phyloP scores from a whole-genome alignment of 1,140 invertebrate genomes.

The Ooceraea biroi region DNA sequence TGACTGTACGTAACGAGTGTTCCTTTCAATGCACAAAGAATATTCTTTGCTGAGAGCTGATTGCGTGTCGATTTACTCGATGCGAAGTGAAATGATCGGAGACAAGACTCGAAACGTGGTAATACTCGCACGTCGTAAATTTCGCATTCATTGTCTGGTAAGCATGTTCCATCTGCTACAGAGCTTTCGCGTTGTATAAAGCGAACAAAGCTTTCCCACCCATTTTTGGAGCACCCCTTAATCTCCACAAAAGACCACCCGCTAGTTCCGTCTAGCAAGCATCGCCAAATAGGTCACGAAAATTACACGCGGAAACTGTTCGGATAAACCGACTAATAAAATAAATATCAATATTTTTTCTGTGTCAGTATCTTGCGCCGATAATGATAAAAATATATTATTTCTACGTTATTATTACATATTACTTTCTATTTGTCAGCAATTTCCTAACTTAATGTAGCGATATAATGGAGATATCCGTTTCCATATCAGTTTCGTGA shows the following conservation, averaged over 20 bases:
- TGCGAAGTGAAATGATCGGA: constrained; percentile 6
- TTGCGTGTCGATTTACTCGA: not conserved
- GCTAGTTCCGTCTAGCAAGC: not conserved
- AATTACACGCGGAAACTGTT: not conserved
- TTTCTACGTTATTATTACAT: too few species aligned
- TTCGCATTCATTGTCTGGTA: not conserved
- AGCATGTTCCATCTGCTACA: not conserved
- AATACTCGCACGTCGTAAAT: constrained; percentile 12
- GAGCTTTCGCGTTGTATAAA: not conserved
- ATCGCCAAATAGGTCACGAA: not conserved
- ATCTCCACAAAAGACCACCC: not conserved
- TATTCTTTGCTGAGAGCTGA: not conserved
- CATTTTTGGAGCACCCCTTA: not conserved
- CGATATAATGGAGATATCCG: not conserved
- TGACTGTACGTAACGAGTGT: not conserved
- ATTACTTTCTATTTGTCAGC: too few species aligned
- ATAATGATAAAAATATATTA: too few species aligned
- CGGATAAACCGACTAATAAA: too few species aligned
- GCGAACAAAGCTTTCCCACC: not conserved
- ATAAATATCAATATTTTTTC: too few species aligned
- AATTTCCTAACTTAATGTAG: not conserved
- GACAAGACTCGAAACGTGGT: constrained; percentile 15
- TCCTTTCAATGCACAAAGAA: constrained; percentile 4
- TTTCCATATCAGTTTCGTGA: not conserved
- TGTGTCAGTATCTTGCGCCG: too few species aligned